These are phyloP conservation scores for Oophaga pumilio DNA, from an alignment of 2,113 vertebrate species.

Conservation along the genomic window DNA sequence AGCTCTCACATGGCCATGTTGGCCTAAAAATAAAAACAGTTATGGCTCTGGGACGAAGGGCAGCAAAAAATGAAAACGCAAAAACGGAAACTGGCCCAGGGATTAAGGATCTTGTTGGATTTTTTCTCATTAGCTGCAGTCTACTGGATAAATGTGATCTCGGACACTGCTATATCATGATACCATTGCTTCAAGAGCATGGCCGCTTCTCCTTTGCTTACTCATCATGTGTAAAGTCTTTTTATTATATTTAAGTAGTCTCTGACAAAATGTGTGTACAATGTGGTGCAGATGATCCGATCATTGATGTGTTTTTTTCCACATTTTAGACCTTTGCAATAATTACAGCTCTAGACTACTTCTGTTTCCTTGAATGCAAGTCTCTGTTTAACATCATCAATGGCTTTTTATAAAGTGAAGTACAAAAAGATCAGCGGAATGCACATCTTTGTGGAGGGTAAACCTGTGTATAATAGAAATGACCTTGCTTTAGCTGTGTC, in stretches of 20 bases:
- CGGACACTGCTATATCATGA: background rate
- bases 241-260: too few relatives aligned
- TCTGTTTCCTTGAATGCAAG: background rate
- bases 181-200: background rate
- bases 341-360: background rate
- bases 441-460: background rate
- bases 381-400: slow-evolving; percentile 5
- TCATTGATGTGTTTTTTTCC: background rate
- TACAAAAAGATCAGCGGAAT: slow-evolving; percentile 3
- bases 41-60: too few relatives aligned
- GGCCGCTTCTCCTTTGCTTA: background rate
- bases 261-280: background rate
- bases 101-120: too few relatives aligned
- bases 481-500: slow-evolving; percentile 12
- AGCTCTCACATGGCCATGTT: too few relatives aligned
- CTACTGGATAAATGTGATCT: background rate
- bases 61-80: too few relatives aligned
- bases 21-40: too few relatives aligned
- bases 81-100: too few relatives aligned
- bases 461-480: slow-evolving; percentile 20
- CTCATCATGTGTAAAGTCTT: too few relatives aligned
- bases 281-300: background rate
- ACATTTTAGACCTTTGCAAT: background rate
- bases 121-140: too few relatives aligned
- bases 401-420: background rate